Conservation (phyloP, 23 tunicate genomes). For the Ciona savignyi region DNA sequence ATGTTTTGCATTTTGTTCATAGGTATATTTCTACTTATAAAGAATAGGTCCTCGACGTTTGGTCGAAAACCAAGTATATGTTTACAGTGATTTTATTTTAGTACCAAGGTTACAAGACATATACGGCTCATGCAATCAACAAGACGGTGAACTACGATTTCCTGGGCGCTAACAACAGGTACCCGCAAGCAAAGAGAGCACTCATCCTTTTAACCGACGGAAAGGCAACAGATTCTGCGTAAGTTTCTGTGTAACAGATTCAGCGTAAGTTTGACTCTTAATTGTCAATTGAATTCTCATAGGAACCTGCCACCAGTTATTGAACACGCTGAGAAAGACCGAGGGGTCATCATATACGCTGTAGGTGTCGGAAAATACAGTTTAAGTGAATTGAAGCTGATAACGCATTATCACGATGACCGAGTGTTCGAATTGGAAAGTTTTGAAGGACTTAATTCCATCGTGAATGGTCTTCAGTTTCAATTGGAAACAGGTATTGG, state of each 20-base stretch:
- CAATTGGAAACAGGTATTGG: constrained; percentile 30
- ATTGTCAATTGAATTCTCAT: too few species aligned
- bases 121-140: constrained; percentile 78
- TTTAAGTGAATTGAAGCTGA: constrained; percentile 19
- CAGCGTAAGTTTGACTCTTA: too few species aligned
- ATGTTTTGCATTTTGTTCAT: too few species aligned
- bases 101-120: constrained; percentile 75
- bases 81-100: too few species aligned
- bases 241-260: neutral
- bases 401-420: constrained; percentile 31
- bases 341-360: constrained; percentile 55
- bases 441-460: constrained; percentile 37
- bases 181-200: constrained; percentile 65
- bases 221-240: constrained; percentile 58
- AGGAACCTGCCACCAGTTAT: constrained; percentile 53
- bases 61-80: too few species aligned
- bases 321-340: constrained; percentile 22
- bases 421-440: constrained; percentile 47
- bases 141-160: constrained; percentile 61
- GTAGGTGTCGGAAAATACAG: constrained; percentile 70
- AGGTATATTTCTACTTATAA: too few species aligned
- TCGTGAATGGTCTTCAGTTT: constrained; percentile 34
- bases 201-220: constrained; percentile 74
- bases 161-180: constrained; percentile 26
- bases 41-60: too few species aligned